These are phyloP conservation scores for Arenicola marina DNA, from an alignment of 2,888 invertebrate genomes.

Conservation along the genomic window DNA sequence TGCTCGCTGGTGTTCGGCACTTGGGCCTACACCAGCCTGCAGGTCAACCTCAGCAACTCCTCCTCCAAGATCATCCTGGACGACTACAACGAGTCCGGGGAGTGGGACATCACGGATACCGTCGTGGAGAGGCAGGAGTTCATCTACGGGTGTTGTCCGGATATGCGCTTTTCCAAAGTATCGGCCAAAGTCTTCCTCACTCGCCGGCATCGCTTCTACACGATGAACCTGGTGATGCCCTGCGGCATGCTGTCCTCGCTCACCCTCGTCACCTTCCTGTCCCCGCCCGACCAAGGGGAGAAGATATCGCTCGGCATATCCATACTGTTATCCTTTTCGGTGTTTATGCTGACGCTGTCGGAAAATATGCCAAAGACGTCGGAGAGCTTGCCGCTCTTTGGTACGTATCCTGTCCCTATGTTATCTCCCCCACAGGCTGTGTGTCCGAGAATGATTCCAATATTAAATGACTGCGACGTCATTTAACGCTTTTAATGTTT, in stretches of 20 bases:
- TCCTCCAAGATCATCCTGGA: conserved; percentile 21
- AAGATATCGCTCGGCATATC: conserved; percentile 26
- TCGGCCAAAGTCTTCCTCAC: conserved; percentile 2
- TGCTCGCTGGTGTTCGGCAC: conserved; percentile 32
- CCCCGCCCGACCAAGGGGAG: conserved; percentile 25
- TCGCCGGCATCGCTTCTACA: conserved; percentile 17
- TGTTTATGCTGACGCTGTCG: conserved; percentile 21
- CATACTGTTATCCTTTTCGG: conserved; percentile 23
- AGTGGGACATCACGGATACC: conserved; percentile 34
- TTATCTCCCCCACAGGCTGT: not conserved
- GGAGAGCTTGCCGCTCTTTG: conserved; percentile 17
- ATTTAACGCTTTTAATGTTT: too few relatives aligned
- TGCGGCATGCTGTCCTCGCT: conserved; percentile 23
- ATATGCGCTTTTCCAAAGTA: conserved; percentile 18
- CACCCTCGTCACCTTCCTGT: conserved; percentile 21
- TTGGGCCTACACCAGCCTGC: conserved; percentile 32
- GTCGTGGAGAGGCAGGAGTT: conserved; percentile 18
- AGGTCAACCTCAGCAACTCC: conserved; percentile 28
- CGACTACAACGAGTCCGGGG: conserved; percentile 36
- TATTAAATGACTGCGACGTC: too few relatives aligned
- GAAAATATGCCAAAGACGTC: conserved; percentile 26
- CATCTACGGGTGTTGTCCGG: conserved; percentile 16
- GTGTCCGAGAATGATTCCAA: too few relatives aligned
- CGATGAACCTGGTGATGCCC: conserved; percentile 23
- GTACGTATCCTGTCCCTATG: conserved; percentile 3